A percentile compares a stretch with the other conserved stretches of the same genome.
phyloP scores from a whole-genome alignment of 2,888 invertebrate species.

The Caenorhabditis virilis region DNA sequence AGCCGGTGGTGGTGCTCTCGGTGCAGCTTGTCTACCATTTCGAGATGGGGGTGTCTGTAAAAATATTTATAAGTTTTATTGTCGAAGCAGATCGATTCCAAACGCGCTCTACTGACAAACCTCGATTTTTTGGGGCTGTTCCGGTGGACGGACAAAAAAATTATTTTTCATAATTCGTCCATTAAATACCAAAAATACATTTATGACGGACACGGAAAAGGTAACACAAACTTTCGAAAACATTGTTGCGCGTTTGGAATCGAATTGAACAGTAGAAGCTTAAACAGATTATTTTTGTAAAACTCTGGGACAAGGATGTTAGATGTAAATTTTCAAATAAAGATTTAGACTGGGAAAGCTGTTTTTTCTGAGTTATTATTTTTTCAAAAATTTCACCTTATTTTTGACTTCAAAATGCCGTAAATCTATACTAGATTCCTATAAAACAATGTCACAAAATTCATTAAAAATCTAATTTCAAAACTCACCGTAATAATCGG shows the following conservation, averaged over 20 bases:
- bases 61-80: not conserved
- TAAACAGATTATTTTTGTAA: not conserved
- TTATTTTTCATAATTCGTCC: no score
- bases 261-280: not conserved
- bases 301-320: not conserved
- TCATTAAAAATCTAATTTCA: not conserved
- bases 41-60: constrained; percentile 3
- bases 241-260: not conserved
- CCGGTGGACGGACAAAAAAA: no score
- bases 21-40: not conserved
- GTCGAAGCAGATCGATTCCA: no score
- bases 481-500: constrained; percentile 16
- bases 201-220: not conserved
- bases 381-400: no score
- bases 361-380: no score
- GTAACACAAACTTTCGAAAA: not conserved
- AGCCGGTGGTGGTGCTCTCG: constrained; percentile 19
- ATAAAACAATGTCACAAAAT: not conserved
- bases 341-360: no score
- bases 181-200: no score
- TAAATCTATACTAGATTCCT: constrained; percentile 30
- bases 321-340: no score
- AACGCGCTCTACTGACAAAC: no score
- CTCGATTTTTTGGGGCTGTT: no score
- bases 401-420: constrained; percentile 17